Evolutionary conservation across 2,888 invertebrate genomes (phyloP).

Genomic region (Coleophora deauratella): DNA sequence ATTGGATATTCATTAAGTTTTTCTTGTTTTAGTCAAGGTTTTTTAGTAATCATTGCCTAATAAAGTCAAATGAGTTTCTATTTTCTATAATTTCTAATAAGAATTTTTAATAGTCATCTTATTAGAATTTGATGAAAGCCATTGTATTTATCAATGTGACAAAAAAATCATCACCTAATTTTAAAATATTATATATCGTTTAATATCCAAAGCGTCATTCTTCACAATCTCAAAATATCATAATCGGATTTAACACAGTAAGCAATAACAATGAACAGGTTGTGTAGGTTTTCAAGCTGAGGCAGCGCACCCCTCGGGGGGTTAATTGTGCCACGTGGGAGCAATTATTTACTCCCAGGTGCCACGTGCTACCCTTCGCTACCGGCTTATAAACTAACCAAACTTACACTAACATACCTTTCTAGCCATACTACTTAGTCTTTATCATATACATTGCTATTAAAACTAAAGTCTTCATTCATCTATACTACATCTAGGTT

Average conservation of each 20-base stretch:
- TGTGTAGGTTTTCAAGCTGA: constrained; percentile 39
- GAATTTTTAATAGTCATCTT: neutral
- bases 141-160: too few species aligned
- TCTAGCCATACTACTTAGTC: too few species aligned
- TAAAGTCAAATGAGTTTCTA: neutral
- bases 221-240: constrained; percentile 4
- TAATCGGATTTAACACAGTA: constrained; percentile 2
- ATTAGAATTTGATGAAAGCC: too few species aligned
- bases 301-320: constrained; percentile 45
- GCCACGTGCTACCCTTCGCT: constrained; percentile 43
- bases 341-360: constrained; percentile 68
- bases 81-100: neutral
- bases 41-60: neutral
- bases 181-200: too few species aligned
- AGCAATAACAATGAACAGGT: constrained; percentile 22
- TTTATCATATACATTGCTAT: too few species aligned
- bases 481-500: neutral
- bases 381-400: neutral
- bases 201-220: too few species aligned
- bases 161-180: too few species aligned
- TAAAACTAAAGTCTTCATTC: neutral
- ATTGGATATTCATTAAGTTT: constrained; percentile 9
- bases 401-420: neutral
- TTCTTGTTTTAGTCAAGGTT: too few species aligned
- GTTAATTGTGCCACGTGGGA: constrained; percentile 68